Conservation (phyloP, 2,888 invertebrate species). For the Epiblema foenella region DNA sequence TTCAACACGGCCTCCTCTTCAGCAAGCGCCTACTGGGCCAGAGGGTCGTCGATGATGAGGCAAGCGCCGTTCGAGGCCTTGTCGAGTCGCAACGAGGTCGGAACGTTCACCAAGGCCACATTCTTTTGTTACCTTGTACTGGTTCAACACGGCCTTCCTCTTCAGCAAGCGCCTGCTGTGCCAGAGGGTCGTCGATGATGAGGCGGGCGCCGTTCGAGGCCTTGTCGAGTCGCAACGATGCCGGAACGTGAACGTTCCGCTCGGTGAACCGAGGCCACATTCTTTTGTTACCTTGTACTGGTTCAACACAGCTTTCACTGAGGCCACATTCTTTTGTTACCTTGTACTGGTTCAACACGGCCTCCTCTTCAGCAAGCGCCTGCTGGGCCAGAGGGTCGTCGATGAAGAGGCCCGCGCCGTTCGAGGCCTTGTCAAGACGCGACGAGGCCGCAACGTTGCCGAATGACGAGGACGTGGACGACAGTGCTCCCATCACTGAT, state of each 20-base stretch:
- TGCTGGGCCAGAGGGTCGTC: slow-evolving; percentile 94
- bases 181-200: slow-evolving; percentile 92
- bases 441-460: slow-evolving; percentile 92
- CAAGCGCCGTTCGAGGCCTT: too few species aligned
- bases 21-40: slow-evolving; percentile 94
- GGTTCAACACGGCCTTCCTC: slow-evolving; percentile 97
- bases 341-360: slow-evolving; percentile 97
- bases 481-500: slow-evolving; percentile 94
- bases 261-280: slow-evolving; percentile 88
- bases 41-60: slow-evolving; percentile 94
- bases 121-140: slow-evolving; percentile 97
- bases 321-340: slow-evolving; percentile 94
- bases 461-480: slow-evolving; percentile 94
- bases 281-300: slow-evolving; percentile 97
- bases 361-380: slow-evolving; percentile 97
- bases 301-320: slow-evolving; percentile 61
- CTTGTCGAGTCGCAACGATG: slow-evolving; percentile 78
- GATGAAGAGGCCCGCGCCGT: slow-evolving; percentile 86
- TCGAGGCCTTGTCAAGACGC: slow-evolving; percentile 87
- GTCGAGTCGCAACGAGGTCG: too few species aligned
- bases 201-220: slow-evolving; percentile 85
- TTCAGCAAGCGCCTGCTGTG: slow-evolving; percentile 95
- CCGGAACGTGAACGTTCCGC: too few species aligned
- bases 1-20: slow-evolving; percentile 98
- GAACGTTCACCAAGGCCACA: slow-evolving; percentile 83